A percentile compares a stretch with the other conserved stretches of the same genome.
phyloP scores from a whole-genome alignment of 2,888 invertebrate genomes.

The Dynastes tityus region DNA sequence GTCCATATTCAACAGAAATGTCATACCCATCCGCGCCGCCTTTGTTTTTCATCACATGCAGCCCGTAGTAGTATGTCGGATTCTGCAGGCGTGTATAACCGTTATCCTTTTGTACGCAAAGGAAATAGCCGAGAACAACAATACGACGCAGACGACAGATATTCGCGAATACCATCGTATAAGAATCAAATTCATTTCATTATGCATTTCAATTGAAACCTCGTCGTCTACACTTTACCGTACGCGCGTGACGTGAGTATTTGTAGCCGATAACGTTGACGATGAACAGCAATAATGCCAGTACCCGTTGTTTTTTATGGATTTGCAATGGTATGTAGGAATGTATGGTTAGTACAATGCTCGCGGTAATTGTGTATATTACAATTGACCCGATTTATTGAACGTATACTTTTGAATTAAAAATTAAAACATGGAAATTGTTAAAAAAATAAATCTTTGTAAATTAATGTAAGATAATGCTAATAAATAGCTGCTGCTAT shows the following conservation, averaged over 20 bases:
- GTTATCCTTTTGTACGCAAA: not conserved
- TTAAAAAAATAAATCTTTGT: no score
- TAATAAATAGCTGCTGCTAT: no score
- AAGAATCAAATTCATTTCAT: conserved; percentile 21
- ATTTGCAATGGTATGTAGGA: no score
- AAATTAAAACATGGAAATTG: no score
- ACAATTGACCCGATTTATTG: no score
- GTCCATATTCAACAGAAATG: not conserved
- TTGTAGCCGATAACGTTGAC: not conserved
- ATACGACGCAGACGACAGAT: not conserved
- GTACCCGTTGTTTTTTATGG: no score
- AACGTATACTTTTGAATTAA: no score
- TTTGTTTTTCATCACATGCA: not conserved
- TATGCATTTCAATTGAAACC: conserved; percentile 21
- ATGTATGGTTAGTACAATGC: no score
- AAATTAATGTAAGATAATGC: no score
- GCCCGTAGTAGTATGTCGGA: conserved; percentile 6
- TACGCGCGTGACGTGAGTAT: not conserved
- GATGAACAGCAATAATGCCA: not conserved
- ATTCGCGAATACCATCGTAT: not conserved
- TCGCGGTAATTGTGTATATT: no score
- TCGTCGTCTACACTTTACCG: not conserved
- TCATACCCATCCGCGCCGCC: conserved; percentile 8
- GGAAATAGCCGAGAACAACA: conserved; percentile 8
- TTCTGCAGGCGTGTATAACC: not conserved